These are phyloP conservation scores for Toxonevra muliebris DNA, from an alignment of 2,888 invertebrate genomes.

Conservation along the genomic window DNA sequence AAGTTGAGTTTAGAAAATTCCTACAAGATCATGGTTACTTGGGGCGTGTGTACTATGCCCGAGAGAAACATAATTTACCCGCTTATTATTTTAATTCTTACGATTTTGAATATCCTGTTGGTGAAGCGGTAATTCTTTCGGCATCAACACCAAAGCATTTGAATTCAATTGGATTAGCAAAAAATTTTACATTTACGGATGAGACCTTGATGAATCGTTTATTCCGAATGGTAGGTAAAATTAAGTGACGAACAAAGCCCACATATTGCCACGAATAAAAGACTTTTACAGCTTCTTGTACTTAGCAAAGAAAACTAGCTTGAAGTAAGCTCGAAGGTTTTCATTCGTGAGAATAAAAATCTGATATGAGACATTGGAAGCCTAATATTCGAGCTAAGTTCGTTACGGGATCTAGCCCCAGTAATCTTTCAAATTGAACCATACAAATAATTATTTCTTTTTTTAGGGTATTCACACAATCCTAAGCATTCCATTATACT, in stretches of 20 bases:
- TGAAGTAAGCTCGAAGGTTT: too few relatives aligned
- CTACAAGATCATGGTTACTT: slow-evolving; percentile 61
- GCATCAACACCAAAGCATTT: slow-evolving; percentile 60
- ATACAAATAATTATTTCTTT: neutral
- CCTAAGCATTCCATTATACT: slow-evolving; percentile 75
- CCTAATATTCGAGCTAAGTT: too few relatives aligned
- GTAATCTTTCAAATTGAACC: too few relatives aligned
- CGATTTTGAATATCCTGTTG: slow-evolving; percentile 59
- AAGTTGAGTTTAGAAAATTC: slow-evolving; percentile 59
- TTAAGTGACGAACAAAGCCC: too few relatives aligned
- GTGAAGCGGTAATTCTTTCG: slow-evolving; percentile 59
- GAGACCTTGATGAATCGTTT: slow-evolving; percentile 55
- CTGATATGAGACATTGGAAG: too few relatives aligned
- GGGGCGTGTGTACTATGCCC: slow-evolving; percentile 57
- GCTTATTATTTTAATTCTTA: slow-evolving; percentile 60
- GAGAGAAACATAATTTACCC: slow-evolving; percentile 56
- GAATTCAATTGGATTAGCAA: slow-evolving; percentile 51
- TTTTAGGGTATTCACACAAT: slow-evolving; percentile 74
- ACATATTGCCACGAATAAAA: too few relatives aligned
- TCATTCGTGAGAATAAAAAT: too few relatives aligned
- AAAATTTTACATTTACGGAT: slow-evolving; percentile 52
- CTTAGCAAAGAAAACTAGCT: too few relatives aligned
- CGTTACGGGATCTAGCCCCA: too few relatives aligned
- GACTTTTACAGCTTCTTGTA: too few relatives aligned
- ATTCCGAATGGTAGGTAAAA: slow-evolving; percentile 54